Evolutionary conservation across 2,113 vertebrate species (phyloP).

Genomic region (Oryzias woworae): DNA sequence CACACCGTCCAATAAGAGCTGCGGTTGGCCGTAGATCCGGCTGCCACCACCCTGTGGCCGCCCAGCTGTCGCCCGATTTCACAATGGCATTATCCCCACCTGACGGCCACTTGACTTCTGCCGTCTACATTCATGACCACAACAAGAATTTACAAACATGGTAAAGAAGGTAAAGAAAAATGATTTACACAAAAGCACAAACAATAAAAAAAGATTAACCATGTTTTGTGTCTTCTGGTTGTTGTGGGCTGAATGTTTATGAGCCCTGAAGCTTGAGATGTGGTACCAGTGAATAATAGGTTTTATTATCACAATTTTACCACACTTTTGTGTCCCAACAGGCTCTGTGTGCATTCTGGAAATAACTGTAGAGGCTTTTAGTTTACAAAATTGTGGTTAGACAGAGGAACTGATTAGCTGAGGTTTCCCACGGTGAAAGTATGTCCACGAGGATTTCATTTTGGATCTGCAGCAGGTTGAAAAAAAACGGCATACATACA

Average conservation of each 20-base stretch:
- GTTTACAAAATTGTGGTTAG: slow-evolving; percentile 13
- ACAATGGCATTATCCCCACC: too few relatives aligned
- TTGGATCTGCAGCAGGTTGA: slow-evolving; percentile 18
- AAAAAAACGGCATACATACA: slow-evolving; percentile 14
- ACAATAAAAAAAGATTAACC: slow-evolving; percentile 1
- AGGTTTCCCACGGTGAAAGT: slow-evolving; percentile 8
- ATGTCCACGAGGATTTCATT: slow-evolving; percentile 15
- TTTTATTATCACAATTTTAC: slow-evolving; percentile 61
- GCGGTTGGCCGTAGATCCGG: too few relatives aligned
- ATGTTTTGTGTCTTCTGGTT: slow-evolving; percentile 39
- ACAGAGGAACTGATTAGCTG: slow-evolving; percentile 16
- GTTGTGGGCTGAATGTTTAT: slow-evolving; percentile 51
- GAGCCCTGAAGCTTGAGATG: slow-evolving; percentile 50
- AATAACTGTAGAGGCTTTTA: slow-evolving; percentile 12
- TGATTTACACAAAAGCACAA: slow-evolving; percentile 6
- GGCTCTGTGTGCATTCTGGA: slow-evolving; percentile 19
- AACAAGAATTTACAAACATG: too few relatives aligned
- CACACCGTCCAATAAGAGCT: too few relatives aligned
- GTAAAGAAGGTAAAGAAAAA: slow-evolving; percentile 11
- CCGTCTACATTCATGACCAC: too few relatives aligned
- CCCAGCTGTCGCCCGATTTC: too few relatives aligned
- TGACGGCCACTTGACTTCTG: too few relatives aligned
- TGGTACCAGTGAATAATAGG: slow-evolving; percentile 62
- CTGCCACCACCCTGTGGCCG: too few relatives aligned
- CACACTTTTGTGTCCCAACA: slow-evolving; percentile 35